Evolutionary conservation across 2,888 invertebrate genomes (phyloP).

Genomic region (Drosophila seclusa): DNA sequence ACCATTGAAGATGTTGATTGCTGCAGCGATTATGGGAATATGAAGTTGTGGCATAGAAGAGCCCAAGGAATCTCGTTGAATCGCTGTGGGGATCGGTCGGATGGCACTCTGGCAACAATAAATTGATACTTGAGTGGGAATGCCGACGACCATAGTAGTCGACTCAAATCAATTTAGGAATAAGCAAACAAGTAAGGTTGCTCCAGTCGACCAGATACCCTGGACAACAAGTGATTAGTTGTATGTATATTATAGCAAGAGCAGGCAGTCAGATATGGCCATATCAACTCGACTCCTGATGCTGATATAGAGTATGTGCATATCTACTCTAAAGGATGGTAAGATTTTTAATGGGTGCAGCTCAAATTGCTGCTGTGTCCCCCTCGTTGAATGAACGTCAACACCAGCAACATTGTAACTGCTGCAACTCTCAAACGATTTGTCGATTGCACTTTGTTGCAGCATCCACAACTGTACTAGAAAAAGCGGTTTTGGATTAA

Average conservation of each 20-base stretch:
- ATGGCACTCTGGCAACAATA: constrained; percentile 37
- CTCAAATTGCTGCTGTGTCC: neutral
- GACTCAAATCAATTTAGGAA: constrained; percentile 63
- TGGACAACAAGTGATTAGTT: neutral
- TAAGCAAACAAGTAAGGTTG: constrained; percentile 42
- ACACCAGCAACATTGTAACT: constrained; percentile 27
- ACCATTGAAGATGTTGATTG: constrained; percentile 50
- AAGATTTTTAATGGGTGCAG: neutral
- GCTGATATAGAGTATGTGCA: neutral
- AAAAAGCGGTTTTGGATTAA: constrained; percentile 26
- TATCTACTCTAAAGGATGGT: neutral
- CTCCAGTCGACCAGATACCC: constrained; percentile 40
- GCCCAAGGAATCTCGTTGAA: constrained; percentile 11
- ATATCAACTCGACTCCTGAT: neutral
- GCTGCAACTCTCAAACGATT: constrained; percentile 41
- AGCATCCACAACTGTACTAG: constrained; percentile 45
- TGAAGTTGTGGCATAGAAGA: constrained; percentile 27
- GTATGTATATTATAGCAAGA: neutral
- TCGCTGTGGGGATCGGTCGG: neutral
- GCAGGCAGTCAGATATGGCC: neutral
- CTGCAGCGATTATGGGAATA: constrained; percentile 57
- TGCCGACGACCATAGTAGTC: constrained; percentile 22
- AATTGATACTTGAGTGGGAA: constrained; percentile 63
- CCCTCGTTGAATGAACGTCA: neutral
- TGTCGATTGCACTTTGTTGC: constrained; percentile 52